Base-by-base conservation (phyloP, 2,113 vertebrate species). In the Piprites chloris region DNA sequence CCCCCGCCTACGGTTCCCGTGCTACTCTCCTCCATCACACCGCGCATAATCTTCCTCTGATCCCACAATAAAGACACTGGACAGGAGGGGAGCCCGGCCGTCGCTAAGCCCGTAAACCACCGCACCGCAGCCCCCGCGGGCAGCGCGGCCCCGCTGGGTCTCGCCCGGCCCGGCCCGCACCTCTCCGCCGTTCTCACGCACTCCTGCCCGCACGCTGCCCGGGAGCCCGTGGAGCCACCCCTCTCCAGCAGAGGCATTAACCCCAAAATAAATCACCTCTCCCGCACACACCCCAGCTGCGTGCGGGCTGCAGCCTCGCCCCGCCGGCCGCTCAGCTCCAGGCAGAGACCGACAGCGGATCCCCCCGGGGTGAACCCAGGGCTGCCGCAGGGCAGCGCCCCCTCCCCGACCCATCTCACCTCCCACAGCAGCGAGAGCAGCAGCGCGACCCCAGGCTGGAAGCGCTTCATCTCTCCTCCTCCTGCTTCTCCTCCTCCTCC, bases 361-460 rank as follows among this genome's bases (percentile, higher is more conserved):
- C 27, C 19, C 47, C 8, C 39, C 39, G 78, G 37, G 19, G 35
- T 44, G 59, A 73, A 50, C 13, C 19, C 58, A 13, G 47, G 56
- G 56, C 56, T 55, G 65, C 84, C 22, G 65, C 46, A 52, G 10
- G 76, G 50, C 59, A 80, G 59, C 42, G 59, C 42, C 49, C 9
- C 12, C 35, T 5, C 7, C 42, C 8, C 47, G 6, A 27, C 74
- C 81, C 76, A 22, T 35, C 95, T 97, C 85, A 96, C 97, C 97
- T 96, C 94, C 90, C 96, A 93, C 49, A 95, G 85, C 69, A 97
- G 93, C 58, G 92, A 90, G 24, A 97, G 90, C 83, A 97, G 66
- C 68, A 96, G 23, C 41, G 78, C 67, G 66, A 90, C 71, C 80
- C 93, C 83, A 30, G 75, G 80, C 20, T 95, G 90, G 58, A 96